Base-by-base conservation (phyloP, 2,888 invertebrate genomes). In the Drosophila infuscata region DNA sequence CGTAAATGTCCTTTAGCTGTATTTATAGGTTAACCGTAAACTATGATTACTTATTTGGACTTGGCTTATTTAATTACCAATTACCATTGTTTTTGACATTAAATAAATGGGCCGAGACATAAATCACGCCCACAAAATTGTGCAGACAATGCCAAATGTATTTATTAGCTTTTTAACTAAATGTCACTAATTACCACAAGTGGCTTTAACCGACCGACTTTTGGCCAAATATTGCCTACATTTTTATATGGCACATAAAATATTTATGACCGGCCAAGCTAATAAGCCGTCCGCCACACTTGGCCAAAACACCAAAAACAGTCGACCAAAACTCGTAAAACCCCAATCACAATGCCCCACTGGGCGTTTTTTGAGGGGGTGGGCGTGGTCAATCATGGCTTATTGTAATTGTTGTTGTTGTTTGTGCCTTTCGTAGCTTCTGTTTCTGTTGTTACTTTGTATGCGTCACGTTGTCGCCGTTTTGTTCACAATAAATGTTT, bases 401-500 rank as follows among this genome's bases (percentile, higher is more conserved):
- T 11, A 1, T 11, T 11, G 3, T 4, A 25, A 46, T 15, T 46
- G 35, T 43, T 60, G 35, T 43, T 60, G 48, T 60, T 64, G 43
- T 25, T 25, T 25, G 20, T 43, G 57, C 25, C 25, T 25, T 25
- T 25, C 25, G 25, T 57, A 30, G 43, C 35, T 58, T 38, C 46
- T 48, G 57, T 32, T 61, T 33, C 33, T 56, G 58, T 15, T 70
- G 25, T 46, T 70, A 52, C 74, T 88, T 84, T 54, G 69, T 80
- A 87, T 89, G 84, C 85, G 85, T 25, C 70, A 82, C 85, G 56
- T 76, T 79, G 85, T 73, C 70, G 76, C 60, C 79, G 70, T 74
- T 88, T 82, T 82, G 78, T 74, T 83, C 63, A 76, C 76, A 78
- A 81, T 85, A 83, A 89, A 87, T 89, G 88, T 89, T 87, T 86